These are phyloP conservation scores for Microcaecilia unicolor DNA, from an alignment of 2,797 vertebrate species.

Conservation along the genomic window DNA sequence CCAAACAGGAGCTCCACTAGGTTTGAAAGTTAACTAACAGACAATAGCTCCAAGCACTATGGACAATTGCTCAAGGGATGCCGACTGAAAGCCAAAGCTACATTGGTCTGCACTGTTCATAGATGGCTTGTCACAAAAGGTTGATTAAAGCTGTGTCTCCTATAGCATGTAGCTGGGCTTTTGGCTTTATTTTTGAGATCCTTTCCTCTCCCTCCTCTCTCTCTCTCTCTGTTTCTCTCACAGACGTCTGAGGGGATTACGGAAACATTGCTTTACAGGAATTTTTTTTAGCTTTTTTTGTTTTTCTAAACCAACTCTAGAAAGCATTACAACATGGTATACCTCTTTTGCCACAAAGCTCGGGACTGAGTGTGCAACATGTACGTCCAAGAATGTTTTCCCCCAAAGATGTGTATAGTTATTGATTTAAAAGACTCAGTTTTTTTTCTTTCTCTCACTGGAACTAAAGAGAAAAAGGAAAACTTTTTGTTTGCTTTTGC, in stretches of 20 bases:
- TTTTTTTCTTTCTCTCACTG: conserved; percentile 57
- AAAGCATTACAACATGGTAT: conserved; percentile 96
- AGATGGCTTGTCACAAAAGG: conserved; percentile 53
- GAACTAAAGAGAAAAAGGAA: conserved; percentile 58
- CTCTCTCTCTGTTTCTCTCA: conserved; percentile 9
- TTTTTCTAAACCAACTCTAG: conserved; percentile 69
- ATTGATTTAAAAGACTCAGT: conserved; percentile 72
- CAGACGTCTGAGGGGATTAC: conserved; percentile 57
- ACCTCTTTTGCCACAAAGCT: conserved; percentile 93
- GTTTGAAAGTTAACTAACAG: conserved; percentile 38
- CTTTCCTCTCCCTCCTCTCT: background rate
- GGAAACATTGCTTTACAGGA: conserved; percentile 40
- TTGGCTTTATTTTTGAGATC: conserved; percentile 26
- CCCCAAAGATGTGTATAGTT: conserved; percentile 95
- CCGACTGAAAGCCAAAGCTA: conserved; percentile 51
- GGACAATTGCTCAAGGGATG: conserved; percentile 39
- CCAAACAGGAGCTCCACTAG: conserved; percentile 62
- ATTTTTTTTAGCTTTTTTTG: conserved; percentile 65
- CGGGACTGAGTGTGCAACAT: conserved; percentile 85
- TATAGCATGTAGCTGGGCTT: conserved; percentile 52
- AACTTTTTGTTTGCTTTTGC: conserved; percentile 80
- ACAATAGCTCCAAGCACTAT: conserved; percentile 24
- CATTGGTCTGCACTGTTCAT: conserved; percentile 56
- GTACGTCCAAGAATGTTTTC: conserved; percentile 71
- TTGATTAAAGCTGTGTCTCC: conserved; percentile 57